These are phyloP conservation scores for Cavia porcellus DNA, from an alignment of 2,113 vertebrate species.

Conservation along the genomic window DNA sequence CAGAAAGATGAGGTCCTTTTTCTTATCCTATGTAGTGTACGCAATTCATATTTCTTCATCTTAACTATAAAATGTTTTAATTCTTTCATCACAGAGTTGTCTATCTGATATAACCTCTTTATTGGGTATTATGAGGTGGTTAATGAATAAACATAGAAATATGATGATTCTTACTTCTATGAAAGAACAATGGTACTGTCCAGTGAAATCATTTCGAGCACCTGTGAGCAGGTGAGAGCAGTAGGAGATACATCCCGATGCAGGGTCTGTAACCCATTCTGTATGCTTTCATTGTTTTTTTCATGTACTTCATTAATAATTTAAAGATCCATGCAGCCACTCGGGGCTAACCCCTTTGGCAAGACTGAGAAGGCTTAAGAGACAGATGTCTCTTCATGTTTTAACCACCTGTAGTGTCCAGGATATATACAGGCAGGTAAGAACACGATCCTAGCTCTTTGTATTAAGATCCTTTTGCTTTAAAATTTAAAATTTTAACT, in stretches of 20 bases:
- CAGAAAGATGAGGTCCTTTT: background rate
- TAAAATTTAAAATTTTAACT: slow-evolving; percentile 20
- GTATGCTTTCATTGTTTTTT: background rate
- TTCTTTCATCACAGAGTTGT: background rate
- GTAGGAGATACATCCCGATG: background rate
- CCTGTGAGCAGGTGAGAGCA: background rate
- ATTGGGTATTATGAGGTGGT: background rate
- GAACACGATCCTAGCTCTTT: background rate
- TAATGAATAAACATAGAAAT: background rate
- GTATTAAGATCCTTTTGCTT: background rate
- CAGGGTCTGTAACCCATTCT: background rate
- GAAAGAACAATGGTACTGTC: background rate
- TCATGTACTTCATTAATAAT: slow-evolving; percentile 27
- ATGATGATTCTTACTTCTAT: background rate
- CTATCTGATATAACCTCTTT: background rate
- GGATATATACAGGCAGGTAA: background rate
- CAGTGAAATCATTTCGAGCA: background rate
- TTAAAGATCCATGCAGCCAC: background rate
- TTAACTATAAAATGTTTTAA: background rate
- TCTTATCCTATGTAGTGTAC: background rate
- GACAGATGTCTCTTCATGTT: background rate
- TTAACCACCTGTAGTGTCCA: background rate
- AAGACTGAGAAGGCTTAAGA: background rate
- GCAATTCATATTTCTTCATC: slow-evolving; percentile 36
- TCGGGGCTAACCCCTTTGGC: background rate